Base-by-base conservation (phyloP, 2,797 vertebrate species). In the Siniperca scherzeri region DNA sequence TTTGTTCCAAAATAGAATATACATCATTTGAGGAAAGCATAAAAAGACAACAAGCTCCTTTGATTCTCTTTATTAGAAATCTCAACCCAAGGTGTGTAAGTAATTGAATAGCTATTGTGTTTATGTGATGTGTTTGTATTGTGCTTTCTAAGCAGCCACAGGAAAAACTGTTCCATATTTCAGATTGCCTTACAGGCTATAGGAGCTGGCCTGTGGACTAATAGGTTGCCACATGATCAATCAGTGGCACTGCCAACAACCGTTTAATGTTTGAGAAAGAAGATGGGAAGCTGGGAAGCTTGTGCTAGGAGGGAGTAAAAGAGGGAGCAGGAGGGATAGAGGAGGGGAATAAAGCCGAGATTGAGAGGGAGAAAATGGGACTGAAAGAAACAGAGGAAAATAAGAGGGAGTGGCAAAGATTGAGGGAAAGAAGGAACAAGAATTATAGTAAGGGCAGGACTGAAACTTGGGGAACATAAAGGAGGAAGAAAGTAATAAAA, bases 211-310 rank as follows among this genome's bases (percentile, higher is more conserved):
- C 72, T 66, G 70, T 57, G 48, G 64, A 87, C 85, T 89, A 89
- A 90, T 82, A 84, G 82, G 73, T 48, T 74, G 73, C 86, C 74
- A 79, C 74, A 72, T 42, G 40, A 92, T 92, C 83, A 87, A 88
- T 91, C 81, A 81, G 82, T 42, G 52, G 44, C 52, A 22, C 70
- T 83, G 88, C 82, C 88, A 88, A 71, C 77, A 83, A 64, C 52
- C 75, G 82, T 80, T 86, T 76, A 64, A 73, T 76, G 77, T 83
- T 78, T 68, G 64, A 73, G 80, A 55, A 77, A 61, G 62, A 3
- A 78, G 78, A 73, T 44, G 75, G 25, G n/a, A 79, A 64, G 78
- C 64, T 44, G 73, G 25, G 21, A 79, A 66, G 78, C 62, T 71
- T 70, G 73, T 65, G 72, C n/a, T 71, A 44, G 65, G 65, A 62